Evolutionary conservation across 2,797 vertebrate genomes (phyloP).

Genomic region (Scleropages formosus): DNA sequence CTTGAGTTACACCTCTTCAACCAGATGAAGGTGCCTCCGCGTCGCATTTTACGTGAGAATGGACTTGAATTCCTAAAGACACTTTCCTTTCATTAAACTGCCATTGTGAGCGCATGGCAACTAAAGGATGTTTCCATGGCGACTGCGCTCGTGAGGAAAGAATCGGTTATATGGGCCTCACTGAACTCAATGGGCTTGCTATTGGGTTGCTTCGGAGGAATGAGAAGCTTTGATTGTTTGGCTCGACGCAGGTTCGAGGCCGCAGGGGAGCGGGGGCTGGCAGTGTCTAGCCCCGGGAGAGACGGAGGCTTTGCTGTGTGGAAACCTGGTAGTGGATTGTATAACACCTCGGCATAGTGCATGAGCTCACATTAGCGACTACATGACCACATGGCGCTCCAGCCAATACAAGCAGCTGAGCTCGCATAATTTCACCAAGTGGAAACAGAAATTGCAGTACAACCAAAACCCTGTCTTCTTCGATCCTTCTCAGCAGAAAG

Average conservation of each 20-base stretch:
- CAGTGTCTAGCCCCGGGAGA: slow-evolving; percentile 33
- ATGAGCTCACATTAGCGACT: not conserved
- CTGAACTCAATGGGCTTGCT: slow-evolving; percentile 48
- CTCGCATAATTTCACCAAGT: not conserved
- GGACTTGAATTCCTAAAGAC: slow-evolving; percentile 58
- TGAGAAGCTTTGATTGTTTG: slow-evolving; percentile 50
- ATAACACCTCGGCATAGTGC: not conserved
- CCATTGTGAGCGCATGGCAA: slow-evolving; percentile 51
- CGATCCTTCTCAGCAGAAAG: not conserved
- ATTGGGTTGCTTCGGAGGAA: slow-evolving; percentile 31
- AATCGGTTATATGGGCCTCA: slow-evolving; percentile 7
- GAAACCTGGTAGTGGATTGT: not conserved
- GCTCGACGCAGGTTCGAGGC: slow-evolving; percentile 38
- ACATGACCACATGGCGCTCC: too few relatives aligned
- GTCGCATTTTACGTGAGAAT: not conserved
- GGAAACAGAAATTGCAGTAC: not conserved
- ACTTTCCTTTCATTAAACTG: slow-evolving; percentile 61
- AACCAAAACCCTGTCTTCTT: not conserved
- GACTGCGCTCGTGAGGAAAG: slow-evolving; percentile 4
- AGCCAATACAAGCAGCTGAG: too few relatives aligned
- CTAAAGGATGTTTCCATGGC: slow-evolving; percentile 22
- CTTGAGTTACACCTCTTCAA: too few relatives aligned
- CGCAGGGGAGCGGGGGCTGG: slow-evolving; percentile 29
- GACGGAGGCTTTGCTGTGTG: slow-evolving; percentile 30
- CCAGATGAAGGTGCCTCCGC: not conserved